A percentile compares a stretch with the other conserved stretches of the same genome.
These are phyloP conservation scores for Brenthis daphne DNA, from an alignment of 2,888 invertebrate species.

Conservation along the genomic window DNA sequence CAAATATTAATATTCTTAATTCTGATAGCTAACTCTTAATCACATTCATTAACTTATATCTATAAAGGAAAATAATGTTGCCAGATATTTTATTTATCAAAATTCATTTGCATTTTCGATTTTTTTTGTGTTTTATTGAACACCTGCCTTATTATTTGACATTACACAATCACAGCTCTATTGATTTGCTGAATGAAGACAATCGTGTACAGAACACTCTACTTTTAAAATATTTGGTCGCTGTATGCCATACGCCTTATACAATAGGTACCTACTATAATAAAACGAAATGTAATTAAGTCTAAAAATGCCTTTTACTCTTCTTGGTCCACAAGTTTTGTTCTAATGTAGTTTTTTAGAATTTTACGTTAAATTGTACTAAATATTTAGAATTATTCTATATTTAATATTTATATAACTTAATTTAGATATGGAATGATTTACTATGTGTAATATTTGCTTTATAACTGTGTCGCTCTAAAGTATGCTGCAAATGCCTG, in stretches of 20 bases:
- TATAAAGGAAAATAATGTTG: background rate
- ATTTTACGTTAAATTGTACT: too few relatives aligned
- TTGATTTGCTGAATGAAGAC: slow-evolving; percentile 6
- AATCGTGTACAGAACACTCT: slow-evolving; percentile 7
- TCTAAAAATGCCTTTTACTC: slow-evolving; percentile 40
- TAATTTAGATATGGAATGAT: too few relatives aligned
- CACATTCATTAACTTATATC: background rate
- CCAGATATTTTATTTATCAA: too few relatives aligned
- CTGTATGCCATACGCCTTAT: slow-evolving; percentile 57
- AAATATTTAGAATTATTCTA: too few relatives aligned
- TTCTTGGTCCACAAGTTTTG: slow-evolving; percentile 20
- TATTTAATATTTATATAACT: too few relatives aligned
- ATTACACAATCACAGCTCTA: slow-evolving; percentile 7
- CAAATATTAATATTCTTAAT: slow-evolving; percentile 7
- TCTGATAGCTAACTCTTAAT: slow-evolving; percentile 1
- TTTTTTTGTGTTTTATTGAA: too few relatives aligned
- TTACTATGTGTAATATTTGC: too few relatives aligned
- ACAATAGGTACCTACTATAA: slow-evolving; percentile 15
- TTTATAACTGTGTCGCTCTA: too few relatives aligned
- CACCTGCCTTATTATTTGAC: too few relatives aligned
- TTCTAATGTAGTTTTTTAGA: too few relatives aligned
- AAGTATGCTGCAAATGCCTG: too few relatives aligned
- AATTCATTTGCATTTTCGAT: too few relatives aligned
- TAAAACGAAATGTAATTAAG: slow-evolving; percentile 18
- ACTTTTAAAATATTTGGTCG: slow-evolving; percentile 64